Base-by-base conservation (phyloP, 92 coral and sea anemone species). In the Heliopora coerulea region DNA sequence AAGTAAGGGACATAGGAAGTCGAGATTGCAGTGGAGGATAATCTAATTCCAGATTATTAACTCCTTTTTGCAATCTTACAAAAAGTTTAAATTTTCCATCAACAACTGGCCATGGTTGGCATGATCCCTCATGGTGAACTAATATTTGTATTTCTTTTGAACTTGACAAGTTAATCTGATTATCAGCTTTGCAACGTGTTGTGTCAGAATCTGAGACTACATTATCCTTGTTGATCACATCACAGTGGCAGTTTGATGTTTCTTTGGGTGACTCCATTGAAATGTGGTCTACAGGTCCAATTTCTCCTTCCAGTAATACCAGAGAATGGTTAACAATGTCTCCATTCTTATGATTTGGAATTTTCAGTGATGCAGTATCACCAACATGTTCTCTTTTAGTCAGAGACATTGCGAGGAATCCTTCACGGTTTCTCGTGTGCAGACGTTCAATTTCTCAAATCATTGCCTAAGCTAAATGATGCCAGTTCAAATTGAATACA, bases 41-140 rank as follows among this genome's bases (percentile, higher is more conserved):
- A 39, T 79, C 79, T 20, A 93, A 49, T 62, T 62, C 70, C 52
- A 93, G 49, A 21, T 56, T 42, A 65, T 93, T 93, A 29, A 69
- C 84, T 35, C 96, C 98, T 68, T 75, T 73, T 15, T 30, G 46
- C 19, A 93, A 82, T 10, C 74, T 76, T 8, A 88, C 83, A 25
- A 93, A 82, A 9, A 73, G 91, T 73, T 93, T 93, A 65, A 93
- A 93, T 48, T 84, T 96, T 64, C 83, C 86, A 50, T 41, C 56
- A 0, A 83, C 68, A 3, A 89, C 80, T 0, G 98, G 93, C 96
- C 96, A 93, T 8, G 50, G 34, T 52, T 67, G 72, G 57, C 93
- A 78, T 23, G 30, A 56, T 3, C 48, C 72, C 18, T 57, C 40
- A 29, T 68, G 82, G 26, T 30, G 0, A 49, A 50, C 63, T 17